A percentile compares a stretch with the other conserved stretches of the same genome.
Evolutionary conservation across 1,140 invertebrate genomes (phyloP).

Genomic region (Drosophila takahashii): DNA sequence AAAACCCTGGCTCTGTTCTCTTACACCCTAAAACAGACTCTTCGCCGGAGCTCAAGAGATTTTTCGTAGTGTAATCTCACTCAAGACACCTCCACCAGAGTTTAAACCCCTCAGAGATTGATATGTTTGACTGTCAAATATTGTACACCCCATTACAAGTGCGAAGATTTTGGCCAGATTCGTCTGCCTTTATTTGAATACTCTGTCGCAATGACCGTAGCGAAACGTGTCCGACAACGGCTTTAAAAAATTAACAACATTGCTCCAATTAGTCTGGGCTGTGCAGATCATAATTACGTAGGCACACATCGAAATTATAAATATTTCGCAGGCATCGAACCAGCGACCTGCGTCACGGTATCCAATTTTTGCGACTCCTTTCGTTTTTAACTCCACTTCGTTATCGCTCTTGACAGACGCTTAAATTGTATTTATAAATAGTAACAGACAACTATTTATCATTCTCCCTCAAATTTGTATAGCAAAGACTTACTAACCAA

Average conservation of each 20-base stretch:
- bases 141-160: not conserved
- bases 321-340: not conserved
- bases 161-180: conserved; percentile 7
- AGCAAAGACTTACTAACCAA: conserved; percentile 13
- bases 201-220: conserved; percentile 18
- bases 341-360: conserved; percentile 5
- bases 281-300: conserved; percentile 6
- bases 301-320: conserved; percentile 4
- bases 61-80: not conserved
- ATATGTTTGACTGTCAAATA: conserved; percentile 2
- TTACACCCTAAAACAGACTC: not conserved
- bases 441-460: conserved; percentile 35
- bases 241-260: conserved; percentile 26
- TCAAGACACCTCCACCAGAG: not conserved
- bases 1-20: not conserved
- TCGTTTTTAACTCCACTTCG: conserved; percentile 6
- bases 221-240: conserved; percentile 21
- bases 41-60: conserved; percentile 1
- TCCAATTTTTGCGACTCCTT: conserved; percentile 15
- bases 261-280: conserved; percentile 21
- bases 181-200: conserved; percentile 2
- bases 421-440: conserved; percentile 54
- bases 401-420: conserved; percentile 44
- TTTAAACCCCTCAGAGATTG: not conserved
- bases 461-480: not conserved